Conservation (phyloP, 2,888 invertebrate genomes). For the Sinelater perroti region DNA sequence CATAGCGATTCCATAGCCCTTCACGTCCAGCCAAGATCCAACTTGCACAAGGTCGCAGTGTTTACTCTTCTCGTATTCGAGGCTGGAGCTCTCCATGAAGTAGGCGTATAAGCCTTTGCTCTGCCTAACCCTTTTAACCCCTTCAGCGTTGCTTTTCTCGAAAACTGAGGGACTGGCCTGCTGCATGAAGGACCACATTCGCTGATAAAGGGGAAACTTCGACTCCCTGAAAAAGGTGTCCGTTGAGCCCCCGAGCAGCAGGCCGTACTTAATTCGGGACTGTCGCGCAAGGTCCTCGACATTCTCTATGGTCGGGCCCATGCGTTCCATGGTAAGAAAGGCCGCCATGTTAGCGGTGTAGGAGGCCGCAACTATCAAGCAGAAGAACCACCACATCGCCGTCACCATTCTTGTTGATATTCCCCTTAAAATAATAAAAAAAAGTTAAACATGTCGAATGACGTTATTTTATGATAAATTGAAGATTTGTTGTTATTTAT, state of each 20-base stretch:
- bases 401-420: slow-evolving; percentile 88
- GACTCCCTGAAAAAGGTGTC: slow-evolving; percentile 91
- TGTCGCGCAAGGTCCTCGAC: slow-evolving; percentile 94
- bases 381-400: slow-evolving; percentile 94
- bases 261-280: slow-evolving; percentile 95
- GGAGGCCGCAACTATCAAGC: slow-evolving; percentile 88
- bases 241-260: slow-evolving; percentile 89
- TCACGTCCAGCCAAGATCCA: slow-evolving; percentile 83
- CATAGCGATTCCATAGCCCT: slow-evolving; percentile 94
- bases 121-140: slow-evolving; percentile 83
- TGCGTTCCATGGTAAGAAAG: slow-evolving; percentile 88
- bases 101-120: slow-evolving; percentile 88
- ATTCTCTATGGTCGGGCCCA: slow-evolving; percentile 88
- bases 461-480: no score
- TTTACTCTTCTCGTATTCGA: slow-evolving; percentile 90
- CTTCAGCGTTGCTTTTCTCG: slow-evolving; percentile 82
- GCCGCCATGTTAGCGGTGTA: slow-evolving; percentile 96
- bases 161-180: slow-evolving; percentile 85
- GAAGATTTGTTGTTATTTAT: not conserved
- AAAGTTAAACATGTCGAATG: no score
- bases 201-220: slow-evolving; percentile 86
- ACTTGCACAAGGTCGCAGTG: slow-evolving; percentile 87
- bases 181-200: slow-evolving; percentile 94
- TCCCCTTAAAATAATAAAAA: slow-evolving; percentile 67
- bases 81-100: slow-evolving; percentile 94